Base-by-base conservation (phyloP, 2,888 invertebrate genomes). In the Gnatocerus cornutus region DNA sequence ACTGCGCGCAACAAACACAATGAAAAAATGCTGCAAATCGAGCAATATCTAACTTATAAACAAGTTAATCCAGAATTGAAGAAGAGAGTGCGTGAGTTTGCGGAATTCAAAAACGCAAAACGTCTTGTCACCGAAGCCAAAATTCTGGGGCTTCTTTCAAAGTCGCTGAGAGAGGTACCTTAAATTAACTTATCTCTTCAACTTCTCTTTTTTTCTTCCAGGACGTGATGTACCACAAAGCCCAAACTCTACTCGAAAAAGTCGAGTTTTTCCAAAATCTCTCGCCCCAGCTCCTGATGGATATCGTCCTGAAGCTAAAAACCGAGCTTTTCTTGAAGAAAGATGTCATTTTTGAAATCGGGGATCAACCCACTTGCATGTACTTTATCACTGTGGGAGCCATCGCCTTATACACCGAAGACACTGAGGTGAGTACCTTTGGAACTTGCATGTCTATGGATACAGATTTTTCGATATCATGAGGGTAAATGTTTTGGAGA, bases 31-130 rank as follows among this genome's bases (percentile, higher is more conserved):
- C 82, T 84, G 52, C 86, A 87, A 70, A 74, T 87, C 14, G 77
- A 82, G 29, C 85, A 85, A 37, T 87, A 84, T 63, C 82, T 85
- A 77, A 81, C 78, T 1, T 83, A 84, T 71, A 86, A 86, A 65
- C 84, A 85, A 71, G 73, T 87, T 7, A 84, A 87, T 0, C 73
- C 75, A 0, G 50, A 72, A 1, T 78, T 85, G 58, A 81, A 83
- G 67, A 77, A 80, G 13, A 82, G 83, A 30, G 76, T 87, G 0
- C 70, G 82, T 1, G 68, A 72, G 3, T 87, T 83, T 63, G 84
- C 82, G 68, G 79, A 84, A 62, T 87, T 85, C 68, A 83, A 83
- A 21, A 83, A 80, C 56, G 2, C 8, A 3, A 37, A 7, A n/a
- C 8, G n/a, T 8, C 8, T 37, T n/a, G 2, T 37, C 1, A 37